phyloP scores from a whole-genome alignment of 1,140 invertebrate species.

The Geopemphigus sp. region DNA sequence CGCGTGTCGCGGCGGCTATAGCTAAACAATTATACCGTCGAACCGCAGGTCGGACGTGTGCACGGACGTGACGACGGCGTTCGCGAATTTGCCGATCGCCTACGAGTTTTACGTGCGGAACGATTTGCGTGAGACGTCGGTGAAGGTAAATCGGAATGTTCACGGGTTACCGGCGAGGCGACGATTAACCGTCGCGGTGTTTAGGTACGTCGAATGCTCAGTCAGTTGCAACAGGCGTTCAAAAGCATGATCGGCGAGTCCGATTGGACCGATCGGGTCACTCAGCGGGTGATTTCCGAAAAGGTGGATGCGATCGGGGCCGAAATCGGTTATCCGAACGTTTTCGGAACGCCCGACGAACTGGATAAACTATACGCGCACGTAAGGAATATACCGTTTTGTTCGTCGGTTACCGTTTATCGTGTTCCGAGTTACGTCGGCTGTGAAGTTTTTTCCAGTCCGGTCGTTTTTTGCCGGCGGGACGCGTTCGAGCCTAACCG shows the following conservation, averaged over 20 bases:
- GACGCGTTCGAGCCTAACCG: too few species aligned
- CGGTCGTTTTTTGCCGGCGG: too few species aligned
- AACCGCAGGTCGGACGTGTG: not conserved
- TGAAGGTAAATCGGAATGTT: not conserved
- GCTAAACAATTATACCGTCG: not conserved
- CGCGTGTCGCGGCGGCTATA: too few species aligned
- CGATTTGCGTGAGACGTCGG: not conserved
- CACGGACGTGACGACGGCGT: not conserved
- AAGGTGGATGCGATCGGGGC: constrained; percentile 73
- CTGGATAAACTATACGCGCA: constrained; percentile 67
- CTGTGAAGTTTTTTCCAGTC: too few species aligned
- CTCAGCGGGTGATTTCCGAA: constrained; percentile 68
- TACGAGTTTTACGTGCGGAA: not conserved
- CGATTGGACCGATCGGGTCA: constrained; percentile 81
- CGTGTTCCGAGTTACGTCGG: too few species aligned
- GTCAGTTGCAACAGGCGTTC: constrained; percentile 74
- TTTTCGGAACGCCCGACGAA: constrained; percentile 65
- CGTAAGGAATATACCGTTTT: constrained; percentile 56
- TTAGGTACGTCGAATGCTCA: constrained; percentile 71
- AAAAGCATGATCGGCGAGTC: constrained; percentile 67
- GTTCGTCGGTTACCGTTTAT: too few species aligned
- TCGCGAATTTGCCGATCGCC: not conserved
- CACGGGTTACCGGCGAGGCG: not conserved
- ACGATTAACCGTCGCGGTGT: too few species aligned
- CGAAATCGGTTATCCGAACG: constrained; percentile 76